A percentile compares a stretch with the other conserved stretches of the same genome.
Conservation (phyloP, 2,797 vertebrate genomes). For the Propithecus deckenii region DNA sequence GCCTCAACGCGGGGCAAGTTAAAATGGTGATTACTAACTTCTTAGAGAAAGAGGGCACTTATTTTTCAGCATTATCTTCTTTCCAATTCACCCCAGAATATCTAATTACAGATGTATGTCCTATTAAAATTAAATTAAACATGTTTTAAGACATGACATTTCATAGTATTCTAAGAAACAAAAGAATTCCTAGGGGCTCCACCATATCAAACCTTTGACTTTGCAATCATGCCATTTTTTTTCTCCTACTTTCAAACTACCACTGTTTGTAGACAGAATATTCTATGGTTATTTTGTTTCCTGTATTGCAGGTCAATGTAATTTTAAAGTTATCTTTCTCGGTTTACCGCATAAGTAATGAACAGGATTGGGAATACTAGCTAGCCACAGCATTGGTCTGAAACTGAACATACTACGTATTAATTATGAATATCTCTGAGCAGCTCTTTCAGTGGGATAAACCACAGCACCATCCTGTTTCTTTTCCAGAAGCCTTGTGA, state of each 20-base stretch:
- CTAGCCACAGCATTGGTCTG: background rate
- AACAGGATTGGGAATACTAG: background rate
- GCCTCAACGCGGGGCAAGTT: background rate
- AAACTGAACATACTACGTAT: background rate
- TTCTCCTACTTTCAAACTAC: conserved; percentile 63
- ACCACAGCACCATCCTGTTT: background rate
- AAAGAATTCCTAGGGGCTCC: background rate
- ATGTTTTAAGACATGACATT: background rate
- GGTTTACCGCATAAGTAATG: background rate
- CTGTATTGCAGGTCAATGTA: conserved; percentile 63
- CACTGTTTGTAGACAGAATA: conserved; percentile 59
- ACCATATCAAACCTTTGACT: background rate
- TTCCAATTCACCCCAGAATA: background rate
- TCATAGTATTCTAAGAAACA: background rate
- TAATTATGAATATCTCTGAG: background rate
- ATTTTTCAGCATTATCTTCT: background rate
- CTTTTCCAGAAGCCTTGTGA: background rate
- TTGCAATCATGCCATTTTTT: background rate
- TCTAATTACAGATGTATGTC: background rate
- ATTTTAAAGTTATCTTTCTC: background rate
- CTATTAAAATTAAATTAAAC: background rate
- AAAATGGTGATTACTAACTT: background rate
- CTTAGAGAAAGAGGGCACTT: background rate
- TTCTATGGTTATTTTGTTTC: conserved; percentile 43
- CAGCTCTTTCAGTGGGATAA: background rate